Evolutionary conservation across 2,113 vertebrate genomes (phyloP).

Genomic region (Hydrochoerus hydrochaeris): DNA sequence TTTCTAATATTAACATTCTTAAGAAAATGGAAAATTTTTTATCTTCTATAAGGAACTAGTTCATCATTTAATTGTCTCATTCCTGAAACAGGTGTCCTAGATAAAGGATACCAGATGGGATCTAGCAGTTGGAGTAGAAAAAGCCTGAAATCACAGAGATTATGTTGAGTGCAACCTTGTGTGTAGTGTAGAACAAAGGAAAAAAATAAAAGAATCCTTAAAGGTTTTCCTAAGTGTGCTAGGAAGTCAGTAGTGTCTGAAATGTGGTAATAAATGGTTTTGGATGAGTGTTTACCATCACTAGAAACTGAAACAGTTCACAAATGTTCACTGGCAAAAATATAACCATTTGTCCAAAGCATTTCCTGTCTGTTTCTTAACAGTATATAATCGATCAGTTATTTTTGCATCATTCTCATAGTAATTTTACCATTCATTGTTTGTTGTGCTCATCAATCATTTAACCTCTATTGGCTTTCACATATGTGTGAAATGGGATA

Average conservation of each 20-base stretch:
- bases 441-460: background rate
- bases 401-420: constrained; percentile 41
- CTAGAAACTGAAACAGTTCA: constrained; percentile 7
- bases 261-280: background rate
- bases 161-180: constrained; percentile 32
- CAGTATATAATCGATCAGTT: constrained; percentile 18
- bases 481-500: background rate
- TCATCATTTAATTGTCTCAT: constrained; percentile 72
- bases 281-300: background rate
- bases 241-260: background rate
- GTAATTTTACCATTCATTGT: background rate
- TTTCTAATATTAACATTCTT: constrained; percentile 53
- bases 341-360: background rate
- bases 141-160: constrained; percentile 34
- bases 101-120: constrained; percentile 67
- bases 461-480: background rate
- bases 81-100: constrained; percentile 72
- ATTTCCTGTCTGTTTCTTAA: constrained; percentile 1
- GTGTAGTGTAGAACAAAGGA: constrained; percentile 55
- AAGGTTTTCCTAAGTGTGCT: background rate
- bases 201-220: background rate
- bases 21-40: constrained; percentile 71
- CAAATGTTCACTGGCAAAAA: background rate
- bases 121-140: constrained; percentile 61
- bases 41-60: constrained; percentile 73